Evolutionary conservation across 2,888 invertebrate species (phyloP).

Genomic region (Drosophila incognita): DNA sequence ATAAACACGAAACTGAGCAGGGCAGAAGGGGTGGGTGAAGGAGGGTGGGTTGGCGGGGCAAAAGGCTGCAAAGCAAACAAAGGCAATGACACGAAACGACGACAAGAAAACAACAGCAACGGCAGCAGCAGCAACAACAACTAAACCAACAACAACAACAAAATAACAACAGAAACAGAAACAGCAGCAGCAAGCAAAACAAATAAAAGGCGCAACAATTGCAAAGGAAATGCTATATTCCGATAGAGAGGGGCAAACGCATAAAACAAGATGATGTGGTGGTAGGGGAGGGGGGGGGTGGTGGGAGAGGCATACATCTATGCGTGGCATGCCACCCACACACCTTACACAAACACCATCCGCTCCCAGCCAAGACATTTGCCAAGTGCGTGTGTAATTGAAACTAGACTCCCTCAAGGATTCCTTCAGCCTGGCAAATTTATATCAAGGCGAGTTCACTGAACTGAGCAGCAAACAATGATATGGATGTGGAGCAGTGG

Average conservation of each 20-base stretch:
- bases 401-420: conserved; percentile 65
- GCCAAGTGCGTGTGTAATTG: conserved; percentile 78
- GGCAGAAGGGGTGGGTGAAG: background rate
- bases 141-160: conserved; percentile 25
- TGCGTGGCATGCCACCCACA: background rate
- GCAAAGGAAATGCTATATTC: conserved; percentile 45
- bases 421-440: conserved; percentile 15
- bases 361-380: conserved; percentile 34
- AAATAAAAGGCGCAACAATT: conserved; percentile 81
- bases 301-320: background rate
- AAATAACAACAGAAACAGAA: background rate
- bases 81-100: conserved; percentile 80
- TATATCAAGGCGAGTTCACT: conserved; percentile 12
- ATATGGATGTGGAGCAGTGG: conserved; percentile 19
- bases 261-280: background rate
- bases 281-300: background rate
- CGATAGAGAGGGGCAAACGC: background rate
- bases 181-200: conserved; percentile 53
- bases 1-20: conserved; percentile 66
- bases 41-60: conserved; percentile 1
- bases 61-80: conserved; percentile 73
- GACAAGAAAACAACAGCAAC: conserved; percentile 37
- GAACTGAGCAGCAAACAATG: conserved; percentile 10
- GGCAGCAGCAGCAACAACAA: conserved; percentile 38
- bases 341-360: conserved; percentile 2